Evolutionary conservation across 2,797 vertebrate genomes (phyloP), one percentile per base, ranked within the genome.

Genomic region (Lagodon rhomboides): DNA sequence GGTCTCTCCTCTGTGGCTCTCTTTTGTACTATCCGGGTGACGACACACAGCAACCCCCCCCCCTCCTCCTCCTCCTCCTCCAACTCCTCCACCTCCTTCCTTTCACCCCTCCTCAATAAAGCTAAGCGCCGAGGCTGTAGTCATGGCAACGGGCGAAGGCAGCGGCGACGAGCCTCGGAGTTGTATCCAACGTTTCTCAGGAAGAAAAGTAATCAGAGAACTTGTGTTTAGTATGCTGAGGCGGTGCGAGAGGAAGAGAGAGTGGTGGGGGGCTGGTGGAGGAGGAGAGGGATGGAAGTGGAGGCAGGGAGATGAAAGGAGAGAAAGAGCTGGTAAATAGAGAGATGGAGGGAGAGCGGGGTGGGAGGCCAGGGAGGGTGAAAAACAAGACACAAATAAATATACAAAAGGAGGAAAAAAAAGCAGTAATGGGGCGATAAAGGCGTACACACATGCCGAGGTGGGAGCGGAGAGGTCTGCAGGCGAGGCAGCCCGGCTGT

Each of bases 181-280:
- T 93, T 91, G 89, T 90, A 92, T 93, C 87, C 93, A 91, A 76
- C 89, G 83, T 94, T 95, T 95, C 92, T 79, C 84, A 87, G 90
- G 92, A 90, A 94, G 91, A 95, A 95, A 96, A 97, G 95, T 97
- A 96, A 96, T 97, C 97, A 96, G 94, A 94, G 91, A 91, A 90
- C 92, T 93, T 92, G 90, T 94, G 96, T 97, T 94, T 98, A 97
- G 96, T 96, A 98, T 97, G 95, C 97, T 91, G 87, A 88, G 67
- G 94, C 92, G 86, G 91, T 79, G 84, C 82, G 49, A 65, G 85
- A 79, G 78, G 60, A 73, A 71, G 65, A 79, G 75, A 79, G 75
- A 56, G 70, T 69, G 75, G 44, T 73, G 60, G 70, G 73, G 77
- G 60, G 68, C 27, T 73, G 60, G 70, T 71, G 77, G 60, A 66